These are phyloP conservation scores for Terrapene triunguis DNA, from an alignment of 2,113 vertebrate genomes.

Conservation along the genomic window DNA sequence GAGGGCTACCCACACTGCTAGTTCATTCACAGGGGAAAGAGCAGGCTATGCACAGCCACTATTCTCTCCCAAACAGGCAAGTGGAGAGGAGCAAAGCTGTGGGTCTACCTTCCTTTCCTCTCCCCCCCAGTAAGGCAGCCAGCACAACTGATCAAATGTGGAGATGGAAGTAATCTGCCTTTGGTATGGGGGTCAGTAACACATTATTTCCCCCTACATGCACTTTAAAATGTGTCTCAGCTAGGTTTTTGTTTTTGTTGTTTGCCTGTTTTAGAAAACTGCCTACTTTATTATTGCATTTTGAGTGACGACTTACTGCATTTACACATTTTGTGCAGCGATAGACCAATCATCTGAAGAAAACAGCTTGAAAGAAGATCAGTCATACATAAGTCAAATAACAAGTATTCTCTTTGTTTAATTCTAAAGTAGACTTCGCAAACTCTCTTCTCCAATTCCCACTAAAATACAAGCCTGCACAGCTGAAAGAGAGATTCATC, in stretches of 20 bases:
- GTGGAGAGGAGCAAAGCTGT: background rate
- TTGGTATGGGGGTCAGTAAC: slow-evolving; percentile 47
- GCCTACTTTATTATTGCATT: slow-evolving; percentile 34
- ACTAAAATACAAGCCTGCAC: background rate
- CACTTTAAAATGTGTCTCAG: slow-evolving; percentile 16
- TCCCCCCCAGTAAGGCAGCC: accelerated
- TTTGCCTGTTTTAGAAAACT: slow-evolving; percentile 56
- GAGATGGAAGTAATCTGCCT: slow-evolving; percentile 49
- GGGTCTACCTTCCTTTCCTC: background rate
- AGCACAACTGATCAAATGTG: background rate
- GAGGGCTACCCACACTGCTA: slow-evolving; percentile 2
- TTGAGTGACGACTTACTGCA: slow-evolving; percentile 19
- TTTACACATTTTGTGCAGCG: background rate
- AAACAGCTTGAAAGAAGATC: slow-evolving; percentile 8
- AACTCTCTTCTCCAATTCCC: slow-evolving; percentile 31
- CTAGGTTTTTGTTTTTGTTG: background rate
- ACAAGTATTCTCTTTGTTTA: slow-evolving; percentile 46
- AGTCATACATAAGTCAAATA: slow-evolving; percentile 44
- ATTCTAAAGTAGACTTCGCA: slow-evolving; percentile 33
- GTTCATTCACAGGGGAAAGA: background rate
- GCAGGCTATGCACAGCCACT: background rate
- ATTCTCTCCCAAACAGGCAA: background rate
- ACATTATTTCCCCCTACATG: slow-evolving; percentile 40
- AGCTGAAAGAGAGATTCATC: slow-evolving; percentile 8
- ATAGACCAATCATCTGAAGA: background rate